Evolutionary conservation across 2,113 vertebrate genomes (phyloP).

Genomic region (Motacilla alba): DNA sequence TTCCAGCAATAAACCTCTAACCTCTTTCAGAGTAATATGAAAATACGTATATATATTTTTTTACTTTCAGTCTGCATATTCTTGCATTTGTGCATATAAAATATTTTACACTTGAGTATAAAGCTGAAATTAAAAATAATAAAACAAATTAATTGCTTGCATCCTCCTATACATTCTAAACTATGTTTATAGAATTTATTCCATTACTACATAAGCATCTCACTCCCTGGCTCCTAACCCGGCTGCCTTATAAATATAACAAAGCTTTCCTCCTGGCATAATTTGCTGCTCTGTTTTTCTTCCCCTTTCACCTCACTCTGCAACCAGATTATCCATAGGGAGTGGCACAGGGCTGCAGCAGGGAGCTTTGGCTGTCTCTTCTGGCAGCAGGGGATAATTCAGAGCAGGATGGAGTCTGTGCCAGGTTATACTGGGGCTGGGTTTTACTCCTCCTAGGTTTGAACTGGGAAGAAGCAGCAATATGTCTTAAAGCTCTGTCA

Average conservation of each 20-base stretch:
- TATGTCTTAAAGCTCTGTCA: background rate
- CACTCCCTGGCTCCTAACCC: background rate
- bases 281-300: background rate
- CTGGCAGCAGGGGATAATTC: background rate
- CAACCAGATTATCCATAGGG: background rate
- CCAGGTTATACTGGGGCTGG: background rate
- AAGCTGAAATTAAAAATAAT: conserved; percentile 11
- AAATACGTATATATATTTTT: background rate
- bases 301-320: background rate
- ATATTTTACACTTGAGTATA: background rate
- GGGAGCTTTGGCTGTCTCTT: background rate
- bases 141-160: background rate
- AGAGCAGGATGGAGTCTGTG: background rate
- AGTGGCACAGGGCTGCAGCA: background rate
- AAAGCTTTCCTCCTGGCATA: background rate
- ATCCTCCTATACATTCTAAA: background rate
- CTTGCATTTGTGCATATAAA: background rate
- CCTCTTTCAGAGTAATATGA: background rate
- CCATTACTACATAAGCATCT: background rate
- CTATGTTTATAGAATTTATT: background rate
- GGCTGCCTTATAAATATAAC: background rate
- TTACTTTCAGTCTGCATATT: background rate
- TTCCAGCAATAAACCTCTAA: background rate
- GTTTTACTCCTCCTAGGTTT: background rate
- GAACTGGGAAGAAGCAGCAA: background rate